Evolutionary conservation across 2,888 invertebrate species (phyloP), one percentile per base, ranked within the genome.

Genomic region (Melieria picta): DNA sequence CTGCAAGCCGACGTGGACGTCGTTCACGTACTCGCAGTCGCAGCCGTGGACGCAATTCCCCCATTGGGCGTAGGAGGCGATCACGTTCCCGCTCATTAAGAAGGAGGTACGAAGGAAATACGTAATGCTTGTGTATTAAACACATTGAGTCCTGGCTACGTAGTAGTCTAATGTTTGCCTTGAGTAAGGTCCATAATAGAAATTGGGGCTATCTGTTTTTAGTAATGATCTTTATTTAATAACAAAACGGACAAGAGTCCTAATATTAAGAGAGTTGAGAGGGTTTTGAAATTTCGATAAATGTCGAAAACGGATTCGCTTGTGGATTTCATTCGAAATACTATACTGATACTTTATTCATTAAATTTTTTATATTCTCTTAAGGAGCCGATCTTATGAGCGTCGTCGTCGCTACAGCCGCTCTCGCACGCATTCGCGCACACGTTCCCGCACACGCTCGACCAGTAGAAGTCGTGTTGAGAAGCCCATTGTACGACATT

Each of bases 401-500:
- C 74, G 81, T 0, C 79, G 79, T 1, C 78, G 80, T 16, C 79
- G 79, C 16, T 69, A 56, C 56, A 65, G 66, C 9, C 65, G 69
- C 42, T 58, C 58, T 10, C 63, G 63, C 61, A 65, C 71, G 16
- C 30, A 30, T 30, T 78, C 78, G 13, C 75, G 77, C 42, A 76
- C 79, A 2, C 78, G 80, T 67, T 80, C 82, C 46, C 79, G 80
- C n/a, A 80, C 82, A 3, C 78, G 80, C 30, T 81, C 81, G 0
- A 72, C 78, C 13, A 79, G 74, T 7, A 78, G 80, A 60, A 75
- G 73, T 11, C 80, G 82, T 5, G 80, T 87, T 57, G 87, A 87
- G 68, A 85, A 85, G 47, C 81, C 87, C n/a, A 77, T 86, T 5
- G 77, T 87, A 11, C 83, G 82, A 66, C 86, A 84, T 79, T 81